Conservation (phyloP, 2,888 invertebrate genomes). For the Calliopum simillimum region DNA sequence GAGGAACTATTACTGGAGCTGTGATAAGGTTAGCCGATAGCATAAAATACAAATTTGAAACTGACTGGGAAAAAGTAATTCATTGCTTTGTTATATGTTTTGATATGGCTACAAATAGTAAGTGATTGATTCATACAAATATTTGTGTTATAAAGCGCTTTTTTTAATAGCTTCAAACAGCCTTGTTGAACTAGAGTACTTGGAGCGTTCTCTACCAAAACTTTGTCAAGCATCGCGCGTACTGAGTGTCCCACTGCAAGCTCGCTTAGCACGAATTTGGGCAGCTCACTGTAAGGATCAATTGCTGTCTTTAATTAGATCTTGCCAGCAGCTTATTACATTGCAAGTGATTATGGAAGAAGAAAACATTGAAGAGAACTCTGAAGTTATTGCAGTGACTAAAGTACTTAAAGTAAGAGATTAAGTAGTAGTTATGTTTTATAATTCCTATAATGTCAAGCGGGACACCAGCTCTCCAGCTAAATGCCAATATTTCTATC, state of each 20-base stretch:
- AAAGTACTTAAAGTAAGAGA: slow-evolving; percentile 88
- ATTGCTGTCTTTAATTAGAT: slow-evolving; percentile 77
- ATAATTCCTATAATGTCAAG: not conserved
- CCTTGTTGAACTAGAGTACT: slow-evolving; percentile 80
- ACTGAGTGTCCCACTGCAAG: slow-evolving; percentile 80
- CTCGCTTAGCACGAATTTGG: slow-evolving; percentile 84
- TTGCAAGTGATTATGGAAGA: slow-evolving; percentile 83
- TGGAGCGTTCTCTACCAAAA: slow-evolving; percentile 85
- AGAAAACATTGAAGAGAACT: slow-evolving; percentile 86
- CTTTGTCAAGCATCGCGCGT: slow-evolving; percentile 81
- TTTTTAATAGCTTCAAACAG: slow-evolving; percentile 49
- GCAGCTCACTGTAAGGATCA: slow-evolving; percentile 75
- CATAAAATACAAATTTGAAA: slow-evolving; percentile 51
- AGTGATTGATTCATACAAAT: slow-evolving; percentile 56
- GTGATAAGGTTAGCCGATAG: slow-evolving; percentile 55
- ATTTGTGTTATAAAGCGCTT: slow-evolving; percentile 60
- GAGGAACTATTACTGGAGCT: slow-evolving; percentile 58
- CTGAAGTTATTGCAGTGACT: slow-evolving; percentile 84
- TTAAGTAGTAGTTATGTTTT: slow-evolving; percentile 60
- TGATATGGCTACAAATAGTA: slow-evolving; percentile 80
- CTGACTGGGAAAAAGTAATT: slow-evolving; percentile 60
- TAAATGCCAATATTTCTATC: too few species aligned
- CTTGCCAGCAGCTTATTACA: slow-evolving; percentile 89
- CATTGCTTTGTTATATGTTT: slow-evolving; percentile 79
- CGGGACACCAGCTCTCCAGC: too few species aligned